Conservation (phyloP, 2,888 invertebrate species). For the Phorcus lineatus region DNA sequence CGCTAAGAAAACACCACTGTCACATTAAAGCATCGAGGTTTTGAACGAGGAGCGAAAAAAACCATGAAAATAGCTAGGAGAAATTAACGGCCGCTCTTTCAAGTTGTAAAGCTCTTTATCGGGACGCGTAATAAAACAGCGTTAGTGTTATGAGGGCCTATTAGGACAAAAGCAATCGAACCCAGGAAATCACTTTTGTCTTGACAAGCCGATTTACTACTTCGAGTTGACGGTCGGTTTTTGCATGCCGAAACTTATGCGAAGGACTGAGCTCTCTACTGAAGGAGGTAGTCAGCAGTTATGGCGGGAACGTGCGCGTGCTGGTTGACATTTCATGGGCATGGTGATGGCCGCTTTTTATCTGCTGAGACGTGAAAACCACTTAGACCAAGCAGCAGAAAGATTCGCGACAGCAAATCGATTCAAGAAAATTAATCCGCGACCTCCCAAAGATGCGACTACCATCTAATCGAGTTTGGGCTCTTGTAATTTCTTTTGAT, state of each 20-base stretch:
- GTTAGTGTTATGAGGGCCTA: slow-evolving; percentile 20
- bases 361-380: slow-evolving; percentile 11
- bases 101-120: slow-evolving; percentile 18
- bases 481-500: slow-evolving; percentile 25
- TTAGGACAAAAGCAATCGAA: slow-evolving; percentile 19
- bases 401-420: slow-evolving; percentile 14
- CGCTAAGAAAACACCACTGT: background rate
- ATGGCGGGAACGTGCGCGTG: slow-evolving; percentile 5
- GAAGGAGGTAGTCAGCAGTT: background rate
- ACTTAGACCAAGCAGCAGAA: slow-evolving; percentile 15
- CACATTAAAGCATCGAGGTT: slow-evolving; percentile 16
- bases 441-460: slow-evolving; percentile 8
- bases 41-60: background rate
- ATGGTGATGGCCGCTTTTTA: slow-evolving; percentile 11
- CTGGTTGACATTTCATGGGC: background rate
- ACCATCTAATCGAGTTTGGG: slow-evolving; percentile 25
- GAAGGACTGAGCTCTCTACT: background rate
- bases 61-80: background rate
- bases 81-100: slow-evolving; percentile 14
- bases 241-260: slow-evolving; percentile 16
- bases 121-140: slow-evolving; percentile 2
- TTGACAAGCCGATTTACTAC: slow-evolving; percentile 22
- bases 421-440: slow-evolving; percentile 21
- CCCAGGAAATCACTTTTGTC: slow-evolving; percentile 16
- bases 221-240: background rate